Base-by-base conservation (phyloP, 30 jellyfish, hydroid and myxozoan species). In the Chironex yamaguchii region DNA sequence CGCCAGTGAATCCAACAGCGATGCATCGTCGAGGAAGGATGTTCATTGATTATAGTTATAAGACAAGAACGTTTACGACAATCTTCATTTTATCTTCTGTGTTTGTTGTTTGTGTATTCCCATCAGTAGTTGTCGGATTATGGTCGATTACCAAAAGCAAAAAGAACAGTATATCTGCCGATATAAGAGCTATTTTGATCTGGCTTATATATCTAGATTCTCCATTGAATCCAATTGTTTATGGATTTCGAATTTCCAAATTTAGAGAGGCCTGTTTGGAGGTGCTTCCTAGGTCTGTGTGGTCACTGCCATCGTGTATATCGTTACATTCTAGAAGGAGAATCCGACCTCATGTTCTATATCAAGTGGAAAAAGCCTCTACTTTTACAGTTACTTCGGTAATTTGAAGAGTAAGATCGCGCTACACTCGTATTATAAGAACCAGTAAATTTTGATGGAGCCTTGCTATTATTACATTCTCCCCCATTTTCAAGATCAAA, bases 1-100 rank as follows among this genome's bases (percentile, higher is more conserved):
- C 97, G n/a, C 96, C 97, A 2, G 90, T 88, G 6, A 79, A 95
- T 52, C 99, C 97, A 66, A 94, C 97, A 27, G 97, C 99, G 4
- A 88, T 85, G 96, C 97, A 87, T 70, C 86, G 93, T 12, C 83
- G 76, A 53, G 96, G 97, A 20, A 88, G 89, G 52, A 26, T 77
- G 67, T 88, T 88, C 49, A 94, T 94, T 32, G 99, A 94, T 71
- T 87, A 88, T 88, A 82, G 96, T 75, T 89, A 88, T 90, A 94
- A 94, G 71, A 94, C 96, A 75, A 69, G 99, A 65, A 94, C 97
- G 9, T 88, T 93, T 32, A 89, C 96, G 28, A 94, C 99, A 33
- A 88, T 94, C 13, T 83, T 94, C 1, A 9, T 94, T 32, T 84
- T 94, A 22, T 88, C 97, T 3, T 35, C 72, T n/a, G 67, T 85